Conservation (phyloP, 2,797 vertebrate genomes). For the Poeciliopsis infans region DNA sequence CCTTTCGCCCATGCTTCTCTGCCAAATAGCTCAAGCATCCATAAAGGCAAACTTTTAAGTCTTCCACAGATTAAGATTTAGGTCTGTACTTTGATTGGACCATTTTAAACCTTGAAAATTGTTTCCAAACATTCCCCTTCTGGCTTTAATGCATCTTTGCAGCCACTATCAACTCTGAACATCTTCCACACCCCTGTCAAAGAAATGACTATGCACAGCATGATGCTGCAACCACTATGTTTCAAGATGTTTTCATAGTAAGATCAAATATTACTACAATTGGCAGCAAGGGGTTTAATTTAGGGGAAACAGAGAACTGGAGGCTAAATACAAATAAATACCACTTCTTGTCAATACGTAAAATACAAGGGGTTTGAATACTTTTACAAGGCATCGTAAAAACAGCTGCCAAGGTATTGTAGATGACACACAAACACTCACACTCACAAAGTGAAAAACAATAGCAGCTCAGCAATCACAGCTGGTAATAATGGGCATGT, state of each 20-base stretch:
- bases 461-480: slow-evolving; percentile 17
- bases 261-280: not conserved
- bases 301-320: not conserved
- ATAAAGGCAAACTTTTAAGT: not conserved
- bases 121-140: not conserved
- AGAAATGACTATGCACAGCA: not conserved
- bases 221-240: not conserved
- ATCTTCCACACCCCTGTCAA: not conserved
- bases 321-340: not conserved
- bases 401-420: slow-evolving; percentile 1
- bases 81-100: not conserved
- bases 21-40: not conserved
- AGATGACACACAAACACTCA: slow-evolving; percentile 3
- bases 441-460: slow-evolving; percentile 18
- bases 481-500: slow-evolving; percentile 63
- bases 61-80: not conserved
- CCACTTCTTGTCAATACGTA: not conserved
- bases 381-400: not conserved
- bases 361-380: not conserved
- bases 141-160: not conserved
- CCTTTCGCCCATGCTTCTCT: not conserved
- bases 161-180: not conserved
- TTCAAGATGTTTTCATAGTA: not conserved
- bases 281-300: not conserved
- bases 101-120: not conserved